Evolutionary conservation across 2,888 invertebrate species (phyloP).

Genomic region (Athripsodes cinereus): DNA sequence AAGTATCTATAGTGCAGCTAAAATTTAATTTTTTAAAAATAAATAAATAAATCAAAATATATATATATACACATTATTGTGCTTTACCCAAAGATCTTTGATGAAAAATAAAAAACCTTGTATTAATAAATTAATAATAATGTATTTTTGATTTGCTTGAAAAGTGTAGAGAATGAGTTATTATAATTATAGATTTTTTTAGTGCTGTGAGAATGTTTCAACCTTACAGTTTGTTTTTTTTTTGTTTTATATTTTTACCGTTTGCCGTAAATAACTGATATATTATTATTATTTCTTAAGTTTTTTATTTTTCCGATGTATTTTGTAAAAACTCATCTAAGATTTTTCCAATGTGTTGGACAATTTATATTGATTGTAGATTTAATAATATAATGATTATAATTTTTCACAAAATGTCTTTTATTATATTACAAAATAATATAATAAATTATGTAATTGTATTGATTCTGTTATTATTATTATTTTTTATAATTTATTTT

Average conservation of each 20-base stretch:
- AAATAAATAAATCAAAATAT: not conserved
- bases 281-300: no score
- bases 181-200: not conserved
- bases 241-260: no score
- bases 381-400: no score
- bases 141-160: not conserved
- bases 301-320: no score
- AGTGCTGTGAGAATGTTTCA: not conserved
- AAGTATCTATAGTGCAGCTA: not conserved
- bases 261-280: no score
- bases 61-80: not conserved
- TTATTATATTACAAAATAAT: no score
- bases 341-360: not conserved
- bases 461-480: slow-evolving; percentile 1
- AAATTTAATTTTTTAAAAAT: not conserved
- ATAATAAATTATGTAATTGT: no score
- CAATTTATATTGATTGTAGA: not conserved
- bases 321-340: not conserved
- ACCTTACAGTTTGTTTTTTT: no score
- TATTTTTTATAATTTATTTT: slow-evolving; percentile 2
- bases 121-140: not conserved
- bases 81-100: not conserved
- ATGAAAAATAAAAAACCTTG: not conserved
- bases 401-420: not conserved
- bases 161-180: not conserved